Conservation (phyloP, 1,140 invertebrate genomes). For the Drosophila kepulauana region DNA sequence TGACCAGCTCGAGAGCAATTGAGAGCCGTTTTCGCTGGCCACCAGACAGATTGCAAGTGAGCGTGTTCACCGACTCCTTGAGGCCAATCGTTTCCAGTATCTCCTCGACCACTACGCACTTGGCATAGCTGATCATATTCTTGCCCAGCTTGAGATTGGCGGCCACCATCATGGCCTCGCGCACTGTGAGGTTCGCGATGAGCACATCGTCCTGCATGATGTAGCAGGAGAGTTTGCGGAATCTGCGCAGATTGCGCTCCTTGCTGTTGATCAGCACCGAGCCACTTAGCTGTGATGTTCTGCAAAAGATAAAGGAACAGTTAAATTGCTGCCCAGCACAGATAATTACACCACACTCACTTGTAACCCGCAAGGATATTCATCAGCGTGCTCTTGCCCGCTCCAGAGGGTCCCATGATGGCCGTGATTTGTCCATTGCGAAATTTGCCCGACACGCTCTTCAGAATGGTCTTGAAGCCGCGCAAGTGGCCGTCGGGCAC, state of each 20-base stretch:
- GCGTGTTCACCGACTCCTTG: constrained; percentile 91
- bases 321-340: neutral
- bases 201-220: constrained; percentile 98
- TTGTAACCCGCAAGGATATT: constrained; percentile 96
- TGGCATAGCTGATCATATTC: constrained; percentile 89
- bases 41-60: constrained; percentile 93
- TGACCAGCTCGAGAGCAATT: constrained; percentile 94
- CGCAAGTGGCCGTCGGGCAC: constrained; percentile 92
- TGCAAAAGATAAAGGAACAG: constrained; percentile 79
- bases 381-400: constrained; percentile 96
- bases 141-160: constrained; percentile 96
- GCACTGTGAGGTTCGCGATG: constrained; percentile 94
- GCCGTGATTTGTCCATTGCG: constrained; percentile 92
- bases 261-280: constrained; percentile 94
- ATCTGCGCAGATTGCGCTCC: constrained; percentile 93
- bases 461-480: constrained; percentile 93
- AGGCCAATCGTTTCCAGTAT: constrained; percentile 92
- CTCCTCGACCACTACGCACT: constrained; percentile 92
- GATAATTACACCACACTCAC: constrained; percentile 86
- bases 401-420: constrained; percentile 97
- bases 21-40: constrained; percentile 97
- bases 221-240: constrained; percentile 97
- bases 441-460: constrained; percentile 94
- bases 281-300: constrained; percentile 91
- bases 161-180: constrained; percentile 94